These are phyloP conservation scores for Sorex maritimensis DNA, from an alignment of 2,797 vertebrate genomes.

Conservation along the genomic window DNA sequence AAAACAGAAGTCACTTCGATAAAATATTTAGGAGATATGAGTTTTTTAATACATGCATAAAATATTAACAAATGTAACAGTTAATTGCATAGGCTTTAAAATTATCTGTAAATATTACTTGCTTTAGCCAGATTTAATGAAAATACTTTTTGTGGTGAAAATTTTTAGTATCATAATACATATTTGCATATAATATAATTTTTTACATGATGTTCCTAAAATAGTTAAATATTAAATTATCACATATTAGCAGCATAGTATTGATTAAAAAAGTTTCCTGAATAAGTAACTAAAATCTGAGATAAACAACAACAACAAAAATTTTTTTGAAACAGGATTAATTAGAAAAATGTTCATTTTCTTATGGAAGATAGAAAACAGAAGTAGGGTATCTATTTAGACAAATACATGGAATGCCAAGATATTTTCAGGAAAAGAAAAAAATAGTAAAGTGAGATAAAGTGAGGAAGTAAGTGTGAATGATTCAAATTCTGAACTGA, in stretches of 20 bases:
- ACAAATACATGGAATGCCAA: neutral
- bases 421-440: neutral
- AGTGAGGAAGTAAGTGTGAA: neutral
- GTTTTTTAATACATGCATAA: too few relatives aligned
- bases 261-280: neutral
- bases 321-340: neutral
- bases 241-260: neutral
- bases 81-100: too few relatives aligned
- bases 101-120: too few relatives aligned
- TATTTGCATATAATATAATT: too few relatives aligned
- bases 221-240: too few relatives aligned
- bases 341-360: neutral
- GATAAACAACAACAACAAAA: neutral
- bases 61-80: too few relatives aligned
- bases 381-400: neutral
- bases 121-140: too few relatives aligned
- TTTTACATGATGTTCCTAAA: too few relatives aligned
- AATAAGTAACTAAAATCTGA: neutral
- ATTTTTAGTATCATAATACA: too few relatives aligned
- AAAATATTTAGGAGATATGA: neutral
- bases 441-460: neutral
- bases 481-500: accelerated
- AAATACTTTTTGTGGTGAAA: too few relatives aligned
- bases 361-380: neutral
- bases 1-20: neutral